phyloP scores from a whole-genome alignment of 2,797 vertebrate genomes.

The Enteromius argenteus region DNA sequence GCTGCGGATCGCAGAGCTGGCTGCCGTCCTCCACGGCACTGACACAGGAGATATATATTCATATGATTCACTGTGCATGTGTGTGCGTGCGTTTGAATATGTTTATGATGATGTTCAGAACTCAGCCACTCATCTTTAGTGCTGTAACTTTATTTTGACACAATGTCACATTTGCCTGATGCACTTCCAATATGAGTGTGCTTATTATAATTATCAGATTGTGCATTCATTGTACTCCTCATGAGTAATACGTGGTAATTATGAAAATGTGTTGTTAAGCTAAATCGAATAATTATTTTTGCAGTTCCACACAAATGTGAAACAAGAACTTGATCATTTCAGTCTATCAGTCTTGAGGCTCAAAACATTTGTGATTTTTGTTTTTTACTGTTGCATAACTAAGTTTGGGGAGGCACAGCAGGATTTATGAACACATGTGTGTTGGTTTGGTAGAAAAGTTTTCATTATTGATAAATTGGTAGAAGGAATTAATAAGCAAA shows the following conservation, averaged over 20 bases:
- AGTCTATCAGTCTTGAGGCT: background rate
- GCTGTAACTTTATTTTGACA: conserved; percentile 54
- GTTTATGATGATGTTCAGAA: conserved; percentile 44
- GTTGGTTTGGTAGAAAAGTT: background rate
- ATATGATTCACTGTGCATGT: conserved; percentile 25
- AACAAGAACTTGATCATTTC: background rate
- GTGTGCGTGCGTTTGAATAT: conserved; percentile 16
- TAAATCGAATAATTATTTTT: conserved; percentile 39
- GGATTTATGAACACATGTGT: background rate
- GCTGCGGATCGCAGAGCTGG: conserved; percentile 19
- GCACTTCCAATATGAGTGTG: conserved; percentile 38
- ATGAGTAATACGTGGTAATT: conserved; percentile 59
- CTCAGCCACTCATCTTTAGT: conserved; percentile 50
- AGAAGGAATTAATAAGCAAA: too few relatives aligned
- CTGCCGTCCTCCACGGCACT: conserved; percentile 39
- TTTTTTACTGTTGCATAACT: background rate
- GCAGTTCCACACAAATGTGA: conserved; percentile 30
- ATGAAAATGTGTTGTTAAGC: conserved; percentile 43
- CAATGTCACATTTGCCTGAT: conserved; percentile 17
- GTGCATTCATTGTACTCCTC: conserved; percentile 53
- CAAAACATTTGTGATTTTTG: conserved; percentile 3
- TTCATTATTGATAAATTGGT: too few relatives aligned
- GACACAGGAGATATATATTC: conserved; percentile 35
- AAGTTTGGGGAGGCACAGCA: background rate
- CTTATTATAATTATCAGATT: conserved; percentile 63